Percentiles rank a stretch among this genome's conserved stretches.
Conservation (phyloP, 2,113 vertebrate genomes). For the Bettongia penicillata region DNA sequence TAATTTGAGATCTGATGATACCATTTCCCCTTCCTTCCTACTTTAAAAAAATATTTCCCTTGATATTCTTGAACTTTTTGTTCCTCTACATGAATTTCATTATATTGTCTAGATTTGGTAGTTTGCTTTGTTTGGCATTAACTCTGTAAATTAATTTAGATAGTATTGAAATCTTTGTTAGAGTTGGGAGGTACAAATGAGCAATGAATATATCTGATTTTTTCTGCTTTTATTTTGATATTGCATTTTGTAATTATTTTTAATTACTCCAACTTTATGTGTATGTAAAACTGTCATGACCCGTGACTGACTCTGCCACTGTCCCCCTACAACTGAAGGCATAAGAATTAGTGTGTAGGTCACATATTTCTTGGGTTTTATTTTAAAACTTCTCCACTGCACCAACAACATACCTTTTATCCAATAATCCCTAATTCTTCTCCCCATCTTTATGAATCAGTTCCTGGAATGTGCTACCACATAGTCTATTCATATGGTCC, state of each 20-base stretch:
- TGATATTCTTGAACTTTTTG: neutral
- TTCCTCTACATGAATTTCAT: neutral
- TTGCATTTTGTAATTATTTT: neutral
- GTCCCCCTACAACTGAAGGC: neutral
- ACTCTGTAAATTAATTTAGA: neutral
- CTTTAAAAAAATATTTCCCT: neutral
- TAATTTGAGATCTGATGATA: neutral
- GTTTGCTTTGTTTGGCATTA: neutral
- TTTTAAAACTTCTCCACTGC: neutral
- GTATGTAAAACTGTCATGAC: neutral
- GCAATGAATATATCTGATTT: neutral
- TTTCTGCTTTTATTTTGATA: neutral
- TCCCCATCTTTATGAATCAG: neutral
- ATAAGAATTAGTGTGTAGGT: neutral
- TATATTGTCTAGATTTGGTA: neutral
- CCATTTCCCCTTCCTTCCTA: neutral
- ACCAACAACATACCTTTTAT: neutral
- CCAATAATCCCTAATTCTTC: neutral
- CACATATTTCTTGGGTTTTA: neutral
- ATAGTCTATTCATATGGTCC: neutral
- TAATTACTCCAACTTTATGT: neutral
- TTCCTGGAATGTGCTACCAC: neutral
- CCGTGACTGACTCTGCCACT: neutral
- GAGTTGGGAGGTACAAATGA: neutral
- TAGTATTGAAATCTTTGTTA: neutral